These are phyloP conservation scores for Lepidurus arcticus DNA, from an alignment of 1,140 invertebrate species.

Conservation along the genomic window DNA sequence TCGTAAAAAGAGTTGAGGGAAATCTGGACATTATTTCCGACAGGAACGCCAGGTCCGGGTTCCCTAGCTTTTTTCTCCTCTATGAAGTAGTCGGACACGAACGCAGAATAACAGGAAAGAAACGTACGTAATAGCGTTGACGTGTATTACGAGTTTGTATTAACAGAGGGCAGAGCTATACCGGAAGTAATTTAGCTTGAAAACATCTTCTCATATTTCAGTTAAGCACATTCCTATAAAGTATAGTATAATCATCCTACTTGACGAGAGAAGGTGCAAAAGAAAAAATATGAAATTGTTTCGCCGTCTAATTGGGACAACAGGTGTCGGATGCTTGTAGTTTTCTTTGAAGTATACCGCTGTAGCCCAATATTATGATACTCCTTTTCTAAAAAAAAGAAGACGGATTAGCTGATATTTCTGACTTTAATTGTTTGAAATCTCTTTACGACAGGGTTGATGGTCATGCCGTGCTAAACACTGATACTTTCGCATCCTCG, in stretches of 20 bases:
- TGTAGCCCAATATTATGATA: background rate
- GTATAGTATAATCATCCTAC: background rate
- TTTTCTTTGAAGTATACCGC: background rate
- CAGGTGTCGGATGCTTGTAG: background rate
- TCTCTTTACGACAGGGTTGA: background rate
- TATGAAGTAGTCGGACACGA: too few species aligned
- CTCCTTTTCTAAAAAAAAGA: too few species aligned
- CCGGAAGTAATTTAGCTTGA: constrained; percentile 14
- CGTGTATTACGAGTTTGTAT: background rate
- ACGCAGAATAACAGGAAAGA: background rate
- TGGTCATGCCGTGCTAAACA: background rate
- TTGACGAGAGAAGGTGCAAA: too few species aligned
- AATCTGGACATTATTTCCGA: too few species aligned
- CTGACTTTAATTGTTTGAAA: background rate
- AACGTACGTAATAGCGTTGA: background rate
- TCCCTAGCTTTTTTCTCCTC: too few species aligned
- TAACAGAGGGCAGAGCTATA: background rate
- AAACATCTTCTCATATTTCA: background rate
- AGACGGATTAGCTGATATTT: background rate
- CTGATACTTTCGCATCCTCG: background rate
- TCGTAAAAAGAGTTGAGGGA: too few species aligned
- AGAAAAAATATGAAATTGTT: too few species aligned
- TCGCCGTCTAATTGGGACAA: too few species aligned
- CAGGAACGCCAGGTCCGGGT: too few species aligned
- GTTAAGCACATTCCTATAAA: background rate